Evolutionary conservation across 2,113 vertebrate species (phyloP).

Genomic region (Speoplatyrhinus poulsoni): DNA sequence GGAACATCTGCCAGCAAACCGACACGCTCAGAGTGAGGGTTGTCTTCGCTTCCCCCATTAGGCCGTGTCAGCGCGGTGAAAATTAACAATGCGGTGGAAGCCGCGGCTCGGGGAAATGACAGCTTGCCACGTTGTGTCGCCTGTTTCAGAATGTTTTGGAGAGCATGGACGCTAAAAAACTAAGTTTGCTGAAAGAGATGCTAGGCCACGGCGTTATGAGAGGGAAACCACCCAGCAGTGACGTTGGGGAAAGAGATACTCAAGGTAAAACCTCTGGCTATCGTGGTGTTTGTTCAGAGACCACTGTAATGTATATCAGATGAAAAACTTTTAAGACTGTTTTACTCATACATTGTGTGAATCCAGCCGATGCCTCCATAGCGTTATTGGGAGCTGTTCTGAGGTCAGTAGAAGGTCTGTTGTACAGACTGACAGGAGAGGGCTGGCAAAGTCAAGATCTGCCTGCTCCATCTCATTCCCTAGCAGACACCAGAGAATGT

Average conservation of each 20-base stretch:
- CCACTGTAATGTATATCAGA: too few relatives aligned
- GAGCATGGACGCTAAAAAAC: constrained; percentile 65
- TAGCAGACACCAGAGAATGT: constrained; percentile 48
- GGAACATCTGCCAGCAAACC: constrained; percentile 76
- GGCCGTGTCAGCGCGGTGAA: background rate
- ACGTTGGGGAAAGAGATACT: constrained; percentile 23
- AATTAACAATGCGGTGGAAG: background rate
- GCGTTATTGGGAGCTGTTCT: constrained; percentile 67
- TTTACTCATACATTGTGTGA: constrained; percentile 9
- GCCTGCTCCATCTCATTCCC: constrained; percentile 24
- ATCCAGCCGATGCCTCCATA: constrained; percentile 51
- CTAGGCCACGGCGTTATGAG: constrained; percentile 43
- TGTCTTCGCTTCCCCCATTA: background rate
- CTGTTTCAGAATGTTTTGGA: constrained; percentile 78
- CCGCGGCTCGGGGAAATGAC: background rate
- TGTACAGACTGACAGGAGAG: constrained; percentile 60
- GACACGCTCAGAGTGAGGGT: constrained; percentile 79
- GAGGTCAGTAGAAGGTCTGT: constrained; percentile 64
- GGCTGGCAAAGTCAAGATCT: constrained; percentile 57
- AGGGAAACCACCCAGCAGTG: constrained; percentile 34
- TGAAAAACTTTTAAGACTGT: background rate
- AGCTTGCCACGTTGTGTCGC: background rate
- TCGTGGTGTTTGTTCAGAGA: background rate
- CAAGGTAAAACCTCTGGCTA: constrained; percentile 49
- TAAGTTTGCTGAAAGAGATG: constrained; percentile 57